Evolutionary conservation across 1,140 invertebrate genomes (phyloP).

Genomic region (Drosophila pseudoobscura): DNA sequence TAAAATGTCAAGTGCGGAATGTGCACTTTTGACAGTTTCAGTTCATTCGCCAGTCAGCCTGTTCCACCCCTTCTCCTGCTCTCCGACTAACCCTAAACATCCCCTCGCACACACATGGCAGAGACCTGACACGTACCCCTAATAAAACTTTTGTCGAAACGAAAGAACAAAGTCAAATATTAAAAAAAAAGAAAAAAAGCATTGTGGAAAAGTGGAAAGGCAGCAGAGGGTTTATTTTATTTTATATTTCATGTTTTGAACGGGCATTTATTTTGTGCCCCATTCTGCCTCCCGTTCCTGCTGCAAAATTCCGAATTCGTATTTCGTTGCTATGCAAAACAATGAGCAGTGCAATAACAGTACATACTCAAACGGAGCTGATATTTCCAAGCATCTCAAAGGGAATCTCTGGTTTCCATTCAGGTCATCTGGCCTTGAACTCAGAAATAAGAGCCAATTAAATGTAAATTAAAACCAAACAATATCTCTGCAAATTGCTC

Average conservation of each 20-base stretch:
- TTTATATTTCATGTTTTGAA: conserved; percentile 31
- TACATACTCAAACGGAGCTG: conserved; percentile 4
- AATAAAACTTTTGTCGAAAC: conserved; percentile 58
- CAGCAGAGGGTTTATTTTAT: conserved; percentile 34
- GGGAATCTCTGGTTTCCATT: conserved; percentile 16
- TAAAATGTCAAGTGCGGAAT: conserved; percentile 81
- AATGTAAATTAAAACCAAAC: no score
- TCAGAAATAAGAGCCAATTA: no score
- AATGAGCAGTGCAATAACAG: conserved; percentile 26
- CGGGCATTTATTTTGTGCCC: conserved; percentile 30
- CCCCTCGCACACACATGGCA: conserved; percentile 53
- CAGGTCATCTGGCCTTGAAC: no score
- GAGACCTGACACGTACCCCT: conserved; percentile 71
- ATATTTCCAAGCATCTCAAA: no score
- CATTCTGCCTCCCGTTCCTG: no score
- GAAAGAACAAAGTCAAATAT: conserved; percentile 64
- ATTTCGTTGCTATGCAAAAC: conserved; percentile 48
- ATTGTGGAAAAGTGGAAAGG: conserved; percentile 5
- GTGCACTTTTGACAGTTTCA: conserved; percentile 83
- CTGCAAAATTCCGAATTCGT: conserved; percentile 3
- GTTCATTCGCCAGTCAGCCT: conserved; percentile 65
- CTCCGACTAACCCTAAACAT: conserved; percentile 56
- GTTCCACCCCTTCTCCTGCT: conserved; percentile 10
- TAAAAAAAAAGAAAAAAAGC: neutral
- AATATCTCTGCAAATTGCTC: no score